A percentile compares a stretch with the other conserved stretches of the same genome.
These are phyloP conservation scores for Mus spicilegus DNA, from an alignment of 2,113 vertebrate species.

Conservation along the genomic window DNA sequence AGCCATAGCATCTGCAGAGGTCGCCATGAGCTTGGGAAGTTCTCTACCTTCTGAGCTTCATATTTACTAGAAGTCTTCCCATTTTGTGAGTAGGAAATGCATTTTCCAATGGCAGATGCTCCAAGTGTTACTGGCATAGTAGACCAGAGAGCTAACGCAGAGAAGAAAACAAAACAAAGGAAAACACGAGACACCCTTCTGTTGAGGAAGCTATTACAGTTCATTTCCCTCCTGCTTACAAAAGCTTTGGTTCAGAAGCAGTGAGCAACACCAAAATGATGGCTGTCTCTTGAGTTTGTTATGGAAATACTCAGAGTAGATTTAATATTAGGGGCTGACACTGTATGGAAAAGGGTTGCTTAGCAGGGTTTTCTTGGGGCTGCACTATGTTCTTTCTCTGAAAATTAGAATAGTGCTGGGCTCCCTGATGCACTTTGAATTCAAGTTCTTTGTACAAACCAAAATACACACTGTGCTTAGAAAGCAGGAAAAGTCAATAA, in stretches of 20 bases:
- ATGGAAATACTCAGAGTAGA: background rate
- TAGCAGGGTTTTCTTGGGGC: background rate
- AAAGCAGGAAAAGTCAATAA: conserved; percentile 34
- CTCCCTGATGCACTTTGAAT: background rate
- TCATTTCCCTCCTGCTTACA: background rate
- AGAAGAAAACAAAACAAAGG: background rate
- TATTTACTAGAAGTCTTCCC: background rate
- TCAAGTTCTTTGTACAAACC: background rate
- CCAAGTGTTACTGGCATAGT: background rate
- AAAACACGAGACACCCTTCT: background rate
- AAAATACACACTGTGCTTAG: background rate
- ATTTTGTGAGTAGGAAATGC: background rate
- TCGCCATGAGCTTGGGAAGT: background rate
- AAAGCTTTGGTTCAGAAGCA: background rate
- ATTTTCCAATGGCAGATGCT: background rate
- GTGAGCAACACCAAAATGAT: background rate
- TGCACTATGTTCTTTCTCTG: background rate
- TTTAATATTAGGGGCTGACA: background rate
- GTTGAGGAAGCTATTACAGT: background rate
- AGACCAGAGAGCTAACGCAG: background rate
- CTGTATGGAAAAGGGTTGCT: background rate
- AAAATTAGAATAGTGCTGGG: background rate
- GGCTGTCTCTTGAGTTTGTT: background rate
- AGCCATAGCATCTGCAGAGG: background rate
- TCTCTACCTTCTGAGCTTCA: background rate